Conservation (phyloP, 2,888 invertebrate species). For the Lysandra coridon region DNA sequence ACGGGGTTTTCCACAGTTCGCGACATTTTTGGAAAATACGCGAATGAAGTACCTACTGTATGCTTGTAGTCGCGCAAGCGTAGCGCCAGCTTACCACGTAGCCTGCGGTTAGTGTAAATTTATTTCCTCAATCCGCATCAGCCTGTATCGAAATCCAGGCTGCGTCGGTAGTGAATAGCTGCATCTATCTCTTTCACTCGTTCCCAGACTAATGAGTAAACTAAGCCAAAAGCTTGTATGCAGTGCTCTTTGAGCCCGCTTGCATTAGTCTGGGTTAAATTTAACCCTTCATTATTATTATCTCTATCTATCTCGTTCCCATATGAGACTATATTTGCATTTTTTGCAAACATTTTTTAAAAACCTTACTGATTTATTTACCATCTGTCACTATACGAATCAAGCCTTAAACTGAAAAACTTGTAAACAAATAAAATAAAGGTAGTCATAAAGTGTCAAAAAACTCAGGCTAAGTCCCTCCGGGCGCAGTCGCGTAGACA, state of each 20-base stretch:
- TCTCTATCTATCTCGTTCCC: background rate
- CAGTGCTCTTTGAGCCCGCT: background rate
- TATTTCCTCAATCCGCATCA: background rate
- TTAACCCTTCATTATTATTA: background rate
- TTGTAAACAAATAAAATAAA: no score
- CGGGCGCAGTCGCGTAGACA: no score
- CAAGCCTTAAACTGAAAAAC: background rate
- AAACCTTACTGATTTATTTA: no score
- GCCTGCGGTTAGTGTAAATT: no score
- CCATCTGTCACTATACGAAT: background rate
- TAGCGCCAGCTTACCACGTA: no score
- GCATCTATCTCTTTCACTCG: background rate
- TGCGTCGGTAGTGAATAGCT: background rate
- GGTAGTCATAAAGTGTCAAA: no score
- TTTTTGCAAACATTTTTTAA: no score
- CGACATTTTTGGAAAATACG: no score
- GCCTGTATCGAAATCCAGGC: background rate
- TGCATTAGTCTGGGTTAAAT: background rate
- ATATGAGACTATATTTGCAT: background rate
- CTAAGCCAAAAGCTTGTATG: background rate
- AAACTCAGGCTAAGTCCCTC: no score
- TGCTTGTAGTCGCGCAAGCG: no score
- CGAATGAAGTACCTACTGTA: no score
- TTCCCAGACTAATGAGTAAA: background rate
- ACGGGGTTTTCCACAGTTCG: no score